phyloP scores from a whole-genome alignment of 2,113 vertebrate species.

The Rhinogobius similis region DNA sequence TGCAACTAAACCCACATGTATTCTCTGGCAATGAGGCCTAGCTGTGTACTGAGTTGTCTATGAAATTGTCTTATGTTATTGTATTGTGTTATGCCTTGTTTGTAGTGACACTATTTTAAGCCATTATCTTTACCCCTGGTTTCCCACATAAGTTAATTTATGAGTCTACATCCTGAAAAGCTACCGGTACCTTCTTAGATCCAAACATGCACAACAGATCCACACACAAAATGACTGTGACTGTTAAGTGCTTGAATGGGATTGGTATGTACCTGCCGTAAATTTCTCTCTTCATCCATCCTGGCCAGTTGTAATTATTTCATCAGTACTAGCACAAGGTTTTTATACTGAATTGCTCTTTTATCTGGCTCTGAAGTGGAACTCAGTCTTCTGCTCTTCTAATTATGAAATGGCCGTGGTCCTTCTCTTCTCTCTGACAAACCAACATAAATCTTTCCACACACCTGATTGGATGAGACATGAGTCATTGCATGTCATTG shows the following conservation, averaged over 20 bases:
- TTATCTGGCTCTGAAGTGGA: neutral
- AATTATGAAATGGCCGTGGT: neutral
- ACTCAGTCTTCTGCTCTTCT: conserved; percentile 4
- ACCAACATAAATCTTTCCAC: neutral
- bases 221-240: too few relatives aligned
- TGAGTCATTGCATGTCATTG: conserved; percentile 6
- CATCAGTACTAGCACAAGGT: neutral
- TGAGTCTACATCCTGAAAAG: neutral
- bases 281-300: neutral
- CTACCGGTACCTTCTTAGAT: neutral
- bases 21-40: too few relatives aligned
- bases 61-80: too few relatives aligned
- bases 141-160: neutral
- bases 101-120: too few relatives aligned
- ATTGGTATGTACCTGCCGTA: neutral
- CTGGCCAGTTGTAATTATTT: conserved; percentile 1
- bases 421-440: conserved; percentile 4
- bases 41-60: too few relatives aligned
- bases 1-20: too few relatives aligned
- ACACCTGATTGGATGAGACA: conserved; percentile 4
- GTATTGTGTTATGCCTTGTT: too few relatives aligned
- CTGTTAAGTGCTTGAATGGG: too few relatives aligned
- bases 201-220: too few relatives aligned
- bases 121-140: neutral
- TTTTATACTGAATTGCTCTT: conserved; percentile 6